Conservation (phyloP, 1,140 invertebrate genomes). For the Microplitis mediator region DNA sequence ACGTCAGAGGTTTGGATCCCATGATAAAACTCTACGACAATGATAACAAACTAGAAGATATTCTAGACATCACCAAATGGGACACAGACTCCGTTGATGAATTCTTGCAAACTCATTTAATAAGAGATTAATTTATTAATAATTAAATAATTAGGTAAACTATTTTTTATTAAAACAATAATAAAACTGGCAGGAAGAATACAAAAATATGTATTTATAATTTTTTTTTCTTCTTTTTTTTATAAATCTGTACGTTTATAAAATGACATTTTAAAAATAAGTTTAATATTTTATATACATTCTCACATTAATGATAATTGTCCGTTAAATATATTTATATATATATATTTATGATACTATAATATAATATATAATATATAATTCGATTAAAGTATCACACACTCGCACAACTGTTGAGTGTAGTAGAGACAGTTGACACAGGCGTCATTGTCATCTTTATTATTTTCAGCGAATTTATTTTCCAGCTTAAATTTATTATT, state of each 20-base stretch:
- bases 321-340: too few relatives aligned
- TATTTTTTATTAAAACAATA: too few relatives aligned
- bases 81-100: slow-evolving; percentile 95
- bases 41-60: slow-evolving; percentile 80
- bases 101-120: slow-evolving; percentile 86
- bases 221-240: too few relatives aligned
- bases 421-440: slow-evolving; percentile 58
- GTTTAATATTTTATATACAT: too few relatives aligned
- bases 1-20: slow-evolving; percentile 89
- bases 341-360: too few relatives aligned
- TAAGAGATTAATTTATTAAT: slow-evolving; percentile 49
- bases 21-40: slow-evolving; percentile 88
- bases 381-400: slow-evolving; percentile 51
- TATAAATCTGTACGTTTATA: too few relatives aligned
- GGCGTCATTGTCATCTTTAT: slow-evolving; percentile 44
- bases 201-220: too few relatives aligned
- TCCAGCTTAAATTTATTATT: slow-evolving; percentile 11
- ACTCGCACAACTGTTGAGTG: slow-evolving; percentile 58
- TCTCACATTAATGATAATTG: too few relatives aligned
- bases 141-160: too few relatives aligned
- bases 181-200: too few relatives aligned
- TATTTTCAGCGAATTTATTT: slow-evolving; percentile 34
- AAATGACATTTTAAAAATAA: too few relatives aligned
- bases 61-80: slow-evolving; percentile 95
- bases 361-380: too few relatives aligned